These are phyloP conservation scores for Falco concolor DNA, from an alignment of 2,797 vertebrate species.

Conservation along the genomic window DNA sequence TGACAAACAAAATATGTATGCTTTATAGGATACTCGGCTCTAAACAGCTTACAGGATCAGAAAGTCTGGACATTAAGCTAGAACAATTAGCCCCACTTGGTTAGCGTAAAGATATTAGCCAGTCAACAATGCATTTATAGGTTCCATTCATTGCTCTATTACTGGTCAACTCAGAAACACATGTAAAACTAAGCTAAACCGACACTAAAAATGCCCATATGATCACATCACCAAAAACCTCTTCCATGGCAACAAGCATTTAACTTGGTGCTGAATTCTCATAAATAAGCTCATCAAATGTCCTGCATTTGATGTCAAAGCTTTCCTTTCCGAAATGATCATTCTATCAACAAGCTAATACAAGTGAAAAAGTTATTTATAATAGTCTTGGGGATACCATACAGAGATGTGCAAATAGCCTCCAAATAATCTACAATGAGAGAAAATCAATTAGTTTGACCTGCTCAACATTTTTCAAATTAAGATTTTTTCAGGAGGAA, in stretches of 20 bases:
- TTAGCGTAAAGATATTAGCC: background rate
- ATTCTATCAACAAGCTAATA: background rate
- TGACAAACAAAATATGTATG: background rate
- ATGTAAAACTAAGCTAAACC: background rate
- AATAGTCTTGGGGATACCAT: background rate
- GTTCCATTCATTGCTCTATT: background rate
- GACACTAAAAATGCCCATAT: background rate
- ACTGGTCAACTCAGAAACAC: background rate
- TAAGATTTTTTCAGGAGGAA: background rate
- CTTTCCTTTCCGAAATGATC: background rate
- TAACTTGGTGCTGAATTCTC: background rate
- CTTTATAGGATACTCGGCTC: background rate
- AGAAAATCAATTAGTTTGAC: background rate
- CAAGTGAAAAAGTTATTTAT: background rate
- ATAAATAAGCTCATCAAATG: constrained; percentile 9
- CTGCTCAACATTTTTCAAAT: background rate
- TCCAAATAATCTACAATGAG: background rate
- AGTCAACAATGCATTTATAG: background rate
- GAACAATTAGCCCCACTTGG: background rate
- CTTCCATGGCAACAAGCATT: background rate
- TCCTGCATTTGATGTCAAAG: background rate
- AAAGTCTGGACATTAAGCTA: background rate
- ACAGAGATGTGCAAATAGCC: background rate
- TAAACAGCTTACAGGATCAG: background rate
- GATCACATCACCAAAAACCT: background rate